A percentile compares a stretch with the other conserved stretches of the same genome.
Conservation (phyloP, 2,113 vertebrate genomes). For the Calidris pugnax region DNA sequence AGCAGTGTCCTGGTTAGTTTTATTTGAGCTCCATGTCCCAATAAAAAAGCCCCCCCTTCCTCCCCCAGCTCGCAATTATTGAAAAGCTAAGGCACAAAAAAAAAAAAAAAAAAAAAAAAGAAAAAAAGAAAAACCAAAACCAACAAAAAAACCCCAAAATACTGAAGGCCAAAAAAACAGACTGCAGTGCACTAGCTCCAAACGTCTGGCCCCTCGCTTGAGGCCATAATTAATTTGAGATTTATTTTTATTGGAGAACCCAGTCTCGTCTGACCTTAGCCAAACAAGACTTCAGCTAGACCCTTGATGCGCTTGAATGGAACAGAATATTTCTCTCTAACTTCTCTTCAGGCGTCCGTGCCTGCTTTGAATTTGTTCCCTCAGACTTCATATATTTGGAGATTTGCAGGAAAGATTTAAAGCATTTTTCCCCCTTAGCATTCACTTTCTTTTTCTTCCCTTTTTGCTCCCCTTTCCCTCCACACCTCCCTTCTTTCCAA, state of each 20-base stretch:
- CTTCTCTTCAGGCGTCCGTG: constrained; percentile 82
- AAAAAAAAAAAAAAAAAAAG: no score
- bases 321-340: constrained; percentile 88
- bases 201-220: constrained; percentile 93
- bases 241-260: constrained; percentile 99
- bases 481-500: not conserved
- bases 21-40: constrained; percentile 21
- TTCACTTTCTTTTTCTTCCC: constrained; percentile 28
- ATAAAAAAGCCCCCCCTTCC: not conserved
- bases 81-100: constrained; percentile 56
- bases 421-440: constrained; percentile 1
- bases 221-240: constrained; percentile 99
- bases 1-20: constrained; percentile 20
- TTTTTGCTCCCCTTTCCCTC: not conserved
- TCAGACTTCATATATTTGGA: constrained; percentile 74
- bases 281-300: constrained; percentile 94
- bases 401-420: constrained; percentile 78
- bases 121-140: no score
- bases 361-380: constrained; percentile 90
- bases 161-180: constrained; percentile 79
- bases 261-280: constrained; percentile 97
- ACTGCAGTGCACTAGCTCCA: constrained; percentile 85
- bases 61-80: constrained; percentile 22
- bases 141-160: constrained; percentile 62
- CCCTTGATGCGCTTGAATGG: constrained; percentile 90